A percentile compares a stretch with the other conserved stretches of the same genome.
These are phyloP conservation scores for Dicerorhinus sumatrensis DNA, from an alignment of 2,113 vertebrate species.

Conservation along the genomic window DNA sequence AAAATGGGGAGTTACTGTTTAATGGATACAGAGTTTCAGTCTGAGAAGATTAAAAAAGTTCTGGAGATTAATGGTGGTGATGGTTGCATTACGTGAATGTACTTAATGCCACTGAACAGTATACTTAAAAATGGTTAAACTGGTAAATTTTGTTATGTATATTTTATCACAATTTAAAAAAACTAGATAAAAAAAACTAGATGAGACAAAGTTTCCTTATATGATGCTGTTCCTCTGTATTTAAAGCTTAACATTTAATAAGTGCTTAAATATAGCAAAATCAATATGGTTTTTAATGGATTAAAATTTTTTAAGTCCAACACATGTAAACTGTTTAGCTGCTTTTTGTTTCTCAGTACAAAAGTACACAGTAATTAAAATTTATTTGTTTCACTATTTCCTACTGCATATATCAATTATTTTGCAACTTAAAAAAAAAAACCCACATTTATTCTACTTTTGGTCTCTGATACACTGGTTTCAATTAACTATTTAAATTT, in stretches of 20 bases:
- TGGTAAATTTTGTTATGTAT: background rate
- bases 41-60: background rate
- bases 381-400: background rate
- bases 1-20: background rate
- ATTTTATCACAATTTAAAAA: background rate
- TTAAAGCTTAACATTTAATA: background rate
- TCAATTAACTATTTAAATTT: conserved; percentile 7
- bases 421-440: conserved; percentile 15
- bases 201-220: background rate
- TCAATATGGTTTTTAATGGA: background rate
- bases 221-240: background rate
- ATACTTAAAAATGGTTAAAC: background rate
- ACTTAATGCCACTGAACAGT: background rate
- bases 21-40: background rate
- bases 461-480: conserved; percentile 8
- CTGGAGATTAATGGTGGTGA: background rate
- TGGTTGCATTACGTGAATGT: background rate
- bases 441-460: background rate
- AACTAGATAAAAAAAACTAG: background rate
- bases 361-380: background rate
- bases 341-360: background rate
- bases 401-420: background rate
- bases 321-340: background rate
- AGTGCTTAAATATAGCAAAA: background rate
- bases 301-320: background rate